Base-by-base conservation (phyloP, 2,797 vertebrate genomes). In the Potorous gilbertii region DNA sequence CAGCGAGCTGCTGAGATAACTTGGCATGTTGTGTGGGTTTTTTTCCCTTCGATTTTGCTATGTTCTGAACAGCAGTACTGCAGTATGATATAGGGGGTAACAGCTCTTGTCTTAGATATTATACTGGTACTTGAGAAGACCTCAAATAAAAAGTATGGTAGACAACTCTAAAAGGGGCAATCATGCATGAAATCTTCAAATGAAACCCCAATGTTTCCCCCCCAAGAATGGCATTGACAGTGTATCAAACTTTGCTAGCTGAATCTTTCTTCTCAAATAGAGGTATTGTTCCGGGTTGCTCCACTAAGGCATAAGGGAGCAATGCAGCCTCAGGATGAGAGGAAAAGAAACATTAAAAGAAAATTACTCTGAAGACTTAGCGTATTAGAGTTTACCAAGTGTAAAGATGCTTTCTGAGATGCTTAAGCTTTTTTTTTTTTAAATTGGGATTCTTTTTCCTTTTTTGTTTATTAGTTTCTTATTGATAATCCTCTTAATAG, bases 151-250 rank as follows among this genome's bases (percentile, higher is more conserved):
- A 93, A 6, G 4, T 90, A 46, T 34, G 55, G 91, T 89, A 59
- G 66, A 55, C n/a, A 54, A 4, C 87, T 50, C 1, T 21, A 55
- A 94, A 57, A 56, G 93, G 31, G 62, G 27, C 27, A 94, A 57
- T n/a, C 31, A 0, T 0, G 12, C 0, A 0, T 10, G 54, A 50
- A 0, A n/a, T 92, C 91, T 92, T 50, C 13, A 52, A 5, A 21
- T 56, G 40, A 91, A 56, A 13, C 54, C 50, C 50, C 18, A 46
- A 0, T 1, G 28, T 29, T 50, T 8, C 14, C 54, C 28, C 52
- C 29, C 46, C 52, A 3, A 52, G 0, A 14, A 28, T 40, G 91
- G 0, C 0, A 0, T 14, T 90, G 90, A 90, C 50, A 13, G 91
- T 16, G 54, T 40, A 93, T 52, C 66, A 55, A 50, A 56, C 46